Evolutionary conservation across 2,113 vertebrate genomes (phyloP).

Genomic region (Stigmatopora nigra): DNA sequence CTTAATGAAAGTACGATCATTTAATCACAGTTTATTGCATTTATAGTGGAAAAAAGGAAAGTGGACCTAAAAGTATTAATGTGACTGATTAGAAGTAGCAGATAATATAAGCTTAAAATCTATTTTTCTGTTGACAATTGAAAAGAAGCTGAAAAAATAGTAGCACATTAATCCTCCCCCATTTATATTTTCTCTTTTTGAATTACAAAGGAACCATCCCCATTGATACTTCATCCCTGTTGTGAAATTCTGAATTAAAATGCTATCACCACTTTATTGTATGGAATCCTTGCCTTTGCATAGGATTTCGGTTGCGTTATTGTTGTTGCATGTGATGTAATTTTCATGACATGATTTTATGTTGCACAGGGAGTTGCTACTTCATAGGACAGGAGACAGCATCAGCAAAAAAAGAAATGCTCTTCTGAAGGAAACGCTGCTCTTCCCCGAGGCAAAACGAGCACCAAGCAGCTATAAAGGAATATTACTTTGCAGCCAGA

Average conservation of each 20-base stretch:
- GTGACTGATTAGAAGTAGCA: no score
- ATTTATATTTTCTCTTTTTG: neutral
- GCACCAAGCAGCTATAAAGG: conserved; percentile 4
- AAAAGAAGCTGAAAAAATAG: no score
- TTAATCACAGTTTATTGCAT: no score
- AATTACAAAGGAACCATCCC: neutral
- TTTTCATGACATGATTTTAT: neutral
- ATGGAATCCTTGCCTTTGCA: neutral
- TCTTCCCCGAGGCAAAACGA: neutral
- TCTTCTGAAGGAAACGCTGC: neutral
- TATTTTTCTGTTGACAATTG: no score
- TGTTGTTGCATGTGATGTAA: neutral
- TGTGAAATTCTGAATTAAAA: neutral
- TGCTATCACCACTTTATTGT: neutral
- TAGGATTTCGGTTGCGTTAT: neutral
- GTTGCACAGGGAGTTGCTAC: neutral
- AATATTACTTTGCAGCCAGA: conserved; percentile 3
- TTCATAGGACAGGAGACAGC: neutral
- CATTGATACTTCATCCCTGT: neutral
- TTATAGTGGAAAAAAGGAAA: no score
- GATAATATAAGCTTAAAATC: no score
- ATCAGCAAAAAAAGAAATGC: neutral
- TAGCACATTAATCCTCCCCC: no score
- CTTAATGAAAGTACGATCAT: no score
- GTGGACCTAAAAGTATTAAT: no score